Evolutionary conservation across 2,113 vertebrate species (phyloP).

Genomic region (Rynchops niger): DNA sequence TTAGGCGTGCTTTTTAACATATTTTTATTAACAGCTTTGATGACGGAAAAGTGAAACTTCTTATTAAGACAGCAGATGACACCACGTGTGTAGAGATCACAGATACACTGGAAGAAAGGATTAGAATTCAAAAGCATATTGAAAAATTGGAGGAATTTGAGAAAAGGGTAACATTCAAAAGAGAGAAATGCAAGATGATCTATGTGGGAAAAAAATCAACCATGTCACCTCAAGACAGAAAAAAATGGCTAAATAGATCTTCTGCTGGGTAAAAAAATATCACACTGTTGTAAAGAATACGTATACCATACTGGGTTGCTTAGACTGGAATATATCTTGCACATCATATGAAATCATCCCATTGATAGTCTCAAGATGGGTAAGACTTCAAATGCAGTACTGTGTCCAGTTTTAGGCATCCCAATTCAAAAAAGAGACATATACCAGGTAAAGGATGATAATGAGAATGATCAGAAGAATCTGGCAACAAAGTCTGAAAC

Average conservation of each 20-base stretch:
- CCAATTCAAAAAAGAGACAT: background rate
- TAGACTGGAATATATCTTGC: background rate
- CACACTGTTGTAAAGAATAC: background rate
- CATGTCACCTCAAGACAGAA: background rate
- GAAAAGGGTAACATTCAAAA: background rate
- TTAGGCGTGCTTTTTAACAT: background rate
- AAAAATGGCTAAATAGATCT: background rate
- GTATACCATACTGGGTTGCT: background rate
- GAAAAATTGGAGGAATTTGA: background rate
- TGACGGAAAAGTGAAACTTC: background rate
- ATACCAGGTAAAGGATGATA: background rate
- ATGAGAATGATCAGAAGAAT: background rate
- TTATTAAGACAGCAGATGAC: background rate
- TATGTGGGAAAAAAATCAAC: background rate
- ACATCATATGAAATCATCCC: background rate
- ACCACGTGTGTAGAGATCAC: background rate
- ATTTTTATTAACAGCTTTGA: background rate
- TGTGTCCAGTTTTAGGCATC: background rate
- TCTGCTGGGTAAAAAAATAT: background rate
- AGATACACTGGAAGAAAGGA: background rate
- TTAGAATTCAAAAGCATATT: background rate
- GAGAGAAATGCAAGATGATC: background rate
- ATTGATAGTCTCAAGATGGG: background rate
- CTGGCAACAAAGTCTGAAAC: background rate
- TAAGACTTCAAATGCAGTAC: background rate